These are phyloP conservation scores for Hecatera dysodea DNA, from an alignment of 2,888 invertebrate species.

Conservation along the genomic window DNA sequence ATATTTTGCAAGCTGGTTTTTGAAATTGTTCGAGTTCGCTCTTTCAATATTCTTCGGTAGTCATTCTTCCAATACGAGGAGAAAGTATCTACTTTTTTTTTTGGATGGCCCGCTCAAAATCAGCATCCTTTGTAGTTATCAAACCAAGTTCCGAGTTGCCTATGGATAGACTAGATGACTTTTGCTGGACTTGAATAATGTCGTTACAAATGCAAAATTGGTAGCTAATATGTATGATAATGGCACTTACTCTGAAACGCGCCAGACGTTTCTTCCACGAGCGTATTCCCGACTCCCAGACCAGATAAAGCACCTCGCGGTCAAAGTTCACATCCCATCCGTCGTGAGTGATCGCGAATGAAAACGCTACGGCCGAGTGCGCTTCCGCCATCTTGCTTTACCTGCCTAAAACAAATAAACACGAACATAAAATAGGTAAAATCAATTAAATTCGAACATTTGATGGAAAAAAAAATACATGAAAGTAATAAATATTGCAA, in stretches of 20 bases:
- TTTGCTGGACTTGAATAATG: slow-evolving; percentile 2
- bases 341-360: slow-evolving; percentile 99
- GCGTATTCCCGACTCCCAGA: slow-evolving; percentile 98
- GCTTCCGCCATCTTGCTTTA: slow-evolving; percentile 97
- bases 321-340: slow-evolving; percentile 99
- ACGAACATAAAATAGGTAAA: background rate
- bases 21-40: too few relatives aligned
- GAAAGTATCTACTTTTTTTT: too few relatives aligned
- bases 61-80: too few relatives aligned
- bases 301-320: slow-evolving; percentile 97
- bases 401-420: slow-evolving; percentile 58
- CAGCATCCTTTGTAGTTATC: background rate
- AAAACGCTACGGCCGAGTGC: slow-evolving; percentile 99
- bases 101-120: too few relatives aligned
- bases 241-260: slow-evolving; percentile 95
- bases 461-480: background rate
- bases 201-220: background rate
- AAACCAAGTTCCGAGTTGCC: background rate
- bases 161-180: slow-evolving; percentile 20
- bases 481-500: slow-evolving; percentile 4
- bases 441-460: too few relatives aligned
- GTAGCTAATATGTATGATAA: background rate
- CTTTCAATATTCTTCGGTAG: too few relatives aligned
- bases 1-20: too few relatives aligned
- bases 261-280: slow-evolving; percentile 98